Conservation (phyloP, 2,113 vertebrate species). For the Raphicerus campestris region DNA sequence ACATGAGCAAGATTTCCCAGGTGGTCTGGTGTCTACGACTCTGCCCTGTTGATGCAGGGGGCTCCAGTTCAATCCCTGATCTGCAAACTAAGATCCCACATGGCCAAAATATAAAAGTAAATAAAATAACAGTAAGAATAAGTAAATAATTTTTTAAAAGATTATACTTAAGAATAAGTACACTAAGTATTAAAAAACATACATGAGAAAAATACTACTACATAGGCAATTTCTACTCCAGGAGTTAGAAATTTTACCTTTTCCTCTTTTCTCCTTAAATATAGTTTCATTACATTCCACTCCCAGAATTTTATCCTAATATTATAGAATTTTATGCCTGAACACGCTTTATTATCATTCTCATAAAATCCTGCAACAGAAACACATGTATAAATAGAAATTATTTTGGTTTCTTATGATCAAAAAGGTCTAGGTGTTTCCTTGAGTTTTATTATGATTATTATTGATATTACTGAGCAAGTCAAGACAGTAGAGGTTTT, state of each 20-base stretch:
- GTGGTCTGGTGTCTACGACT: background rate
- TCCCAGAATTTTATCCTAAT: background rate
- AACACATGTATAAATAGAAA: background rate
- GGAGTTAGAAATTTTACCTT: background rate
- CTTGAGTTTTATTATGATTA: background rate
- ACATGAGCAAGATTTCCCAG: background rate
- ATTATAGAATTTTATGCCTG: background rate
- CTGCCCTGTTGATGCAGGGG: background rate
- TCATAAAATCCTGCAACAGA: background rate
- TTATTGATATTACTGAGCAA: background rate
- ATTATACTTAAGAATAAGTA: background rate
- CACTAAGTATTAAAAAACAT: background rate
- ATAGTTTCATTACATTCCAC: background rate
- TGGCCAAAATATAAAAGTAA: background rate
- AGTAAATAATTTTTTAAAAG: background rate
- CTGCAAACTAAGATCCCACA: background rate
- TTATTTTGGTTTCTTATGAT: background rate
- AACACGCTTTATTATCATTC: background rate
- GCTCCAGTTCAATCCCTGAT: background rate
- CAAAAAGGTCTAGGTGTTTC: background rate
- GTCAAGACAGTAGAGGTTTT: background rate
- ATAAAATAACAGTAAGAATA: background rate
- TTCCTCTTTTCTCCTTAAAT: background rate
- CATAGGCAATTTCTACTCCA: background rate
- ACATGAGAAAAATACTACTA: background rate